phyloP scores from a whole-genome alignment of 1,140 invertebrate genomes.

The Zaprionus capensis region DNA sequence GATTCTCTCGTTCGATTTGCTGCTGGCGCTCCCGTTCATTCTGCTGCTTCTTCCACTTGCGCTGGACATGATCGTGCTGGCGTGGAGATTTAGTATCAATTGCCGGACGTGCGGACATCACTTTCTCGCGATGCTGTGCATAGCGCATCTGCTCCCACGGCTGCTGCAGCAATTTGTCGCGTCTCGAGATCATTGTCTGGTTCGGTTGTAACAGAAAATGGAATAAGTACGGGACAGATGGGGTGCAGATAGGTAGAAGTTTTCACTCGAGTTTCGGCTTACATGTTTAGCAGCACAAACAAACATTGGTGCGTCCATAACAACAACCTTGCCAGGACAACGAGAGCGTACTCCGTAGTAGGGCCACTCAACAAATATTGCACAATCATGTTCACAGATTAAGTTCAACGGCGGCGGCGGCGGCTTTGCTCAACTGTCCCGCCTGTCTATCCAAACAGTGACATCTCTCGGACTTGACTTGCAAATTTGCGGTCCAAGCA shows the following conservation, averaged over 20 bases:
- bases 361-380: slow-evolving; percentile 69
- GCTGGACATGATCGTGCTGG: slow-evolving; percentile 84
- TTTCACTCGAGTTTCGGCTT: background rate
- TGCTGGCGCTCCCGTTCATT: slow-evolving; percentile 85
- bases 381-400: slow-evolving; percentile 76
- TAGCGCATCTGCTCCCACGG: slow-evolving; percentile 85
- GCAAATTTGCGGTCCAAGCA: slow-evolving; percentile 70
- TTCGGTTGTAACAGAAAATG: slow-evolving; percentile 27
- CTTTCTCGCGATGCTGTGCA: slow-evolving; percentile 85
- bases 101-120: slow-evolving; percentile 85
- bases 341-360: slow-evolving; percentile 24
- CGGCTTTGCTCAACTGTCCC: slow-evolving; percentile 76
- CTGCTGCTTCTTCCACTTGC: slow-evolving; percentile 86
- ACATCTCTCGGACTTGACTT: slow-evolving; percentile 77
- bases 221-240: slow-evolving; percentile 14
- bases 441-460: slow-evolving; percentile 73
- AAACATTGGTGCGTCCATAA: slow-evolving; percentile 74
- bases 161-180: slow-evolving; percentile 85
- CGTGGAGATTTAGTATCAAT: slow-evolving; percentile 85
- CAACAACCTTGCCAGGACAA: slow-evolving; percentile 82
- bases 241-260: slow-evolving; percentile 3
- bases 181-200: slow-evolving; percentile 84
- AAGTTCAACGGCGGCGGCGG: slow-evolving; percentile 71
- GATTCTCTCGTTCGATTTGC: slow-evolving; percentile 86
- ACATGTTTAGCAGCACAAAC: slow-evolving; percentile 66